phyloP scores from a whole-genome alignment of 2,888 invertebrate genomes.

The Terebella lapidaria region DNA sequence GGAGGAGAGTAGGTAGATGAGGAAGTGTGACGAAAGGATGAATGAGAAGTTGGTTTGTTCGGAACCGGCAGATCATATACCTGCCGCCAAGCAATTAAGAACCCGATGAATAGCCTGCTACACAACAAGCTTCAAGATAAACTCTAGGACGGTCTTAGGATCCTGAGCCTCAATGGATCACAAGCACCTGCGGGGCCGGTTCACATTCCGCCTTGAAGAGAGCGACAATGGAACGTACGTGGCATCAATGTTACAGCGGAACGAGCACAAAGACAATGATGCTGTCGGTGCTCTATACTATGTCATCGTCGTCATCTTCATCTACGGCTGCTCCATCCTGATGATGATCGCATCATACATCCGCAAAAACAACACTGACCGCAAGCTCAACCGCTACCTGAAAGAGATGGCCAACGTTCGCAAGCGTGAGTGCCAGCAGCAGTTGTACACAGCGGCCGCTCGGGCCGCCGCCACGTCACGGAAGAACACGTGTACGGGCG shows the following conservation, averaged over 20 bases:
- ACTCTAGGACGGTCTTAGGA: too few relatives aligned
- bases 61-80: too few relatives aligned
- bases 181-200: slow-evolving; percentile 2
- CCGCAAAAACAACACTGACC: slow-evolving; percentile 48
- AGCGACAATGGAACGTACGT: slow-evolving; percentile 19
- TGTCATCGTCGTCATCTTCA: slow-evolving; percentile 50
- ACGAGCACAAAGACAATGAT: slow-evolving; percentile 20
- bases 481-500: not conserved
- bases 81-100: too few relatives aligned
- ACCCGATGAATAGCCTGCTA: too few relatives aligned
- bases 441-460: slow-evolving; percentile 20
- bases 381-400: slow-evolving; percentile 41
- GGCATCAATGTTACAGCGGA: slow-evolving; percentile 15
- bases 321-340: slow-evolving; percentile 49
- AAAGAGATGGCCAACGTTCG: slow-evolving; percentile 31
- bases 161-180: too few relatives aligned
- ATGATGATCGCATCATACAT: slow-evolving; percentile 53
- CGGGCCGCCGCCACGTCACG: slow-evolving; percentile 13
- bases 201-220: slow-evolving; percentile 19
- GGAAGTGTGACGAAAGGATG: too few relatives aligned
- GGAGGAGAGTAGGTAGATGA: too few relatives aligned
- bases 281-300: slow-evolving; percentile 49
- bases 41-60: too few relatives aligned
- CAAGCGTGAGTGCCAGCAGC: slow-evolving; percentile 23
- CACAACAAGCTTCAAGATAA: too few relatives aligned